Evolutionary conservation across 2,888 invertebrate genomes (phyloP), one percentile per base, ranked within the genome.

Genomic region (Macaria notata): DNA sequence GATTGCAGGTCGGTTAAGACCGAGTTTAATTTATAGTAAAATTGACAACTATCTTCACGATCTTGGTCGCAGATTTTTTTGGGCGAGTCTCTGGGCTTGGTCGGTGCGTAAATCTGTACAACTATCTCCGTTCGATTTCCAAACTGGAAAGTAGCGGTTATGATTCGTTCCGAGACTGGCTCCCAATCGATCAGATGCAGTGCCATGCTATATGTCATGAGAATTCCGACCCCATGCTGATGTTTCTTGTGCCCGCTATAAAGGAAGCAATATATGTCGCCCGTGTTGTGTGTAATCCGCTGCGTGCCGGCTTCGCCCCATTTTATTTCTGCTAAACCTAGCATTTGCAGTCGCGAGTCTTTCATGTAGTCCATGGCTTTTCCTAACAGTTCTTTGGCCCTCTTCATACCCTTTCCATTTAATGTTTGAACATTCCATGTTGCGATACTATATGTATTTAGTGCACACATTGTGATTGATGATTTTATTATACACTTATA

Each of bases 41-140:
- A 47, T 5, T 30, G 5, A n/a, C 5, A 4, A 9, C 36, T 9
- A 31, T 33, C n/a, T 9, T 5, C 29, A 3, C 44, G 9, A 9
- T 29, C 19, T 44, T 9, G 2, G 8, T 41, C n/a, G 3, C 7
- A 6, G 33, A n/a, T n/a, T n/a, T 36, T 2, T 36, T 7, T 3
- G 2, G 33, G 4, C 2, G 9, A 6, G 3, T 31, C 30, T 39
- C 9, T 8, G 1, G 30, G 9, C 6, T 42, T 19, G 29, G 41
- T 41, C 7, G 49, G 49, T 9, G 42, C 49, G 42, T 49, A 49
- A 9, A 42, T 39, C 9, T 49, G 49, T 31, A 49, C 39, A 31
- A 49, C 31, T 8, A 42, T 42, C 9, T 9, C 3, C 9, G n/a
- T 49, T 3, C 4, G n/a, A 31, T 31, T 19, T 43, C 9, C 8